Percentiles rank a stretch among this genome's conserved stretches.
Conservation (phyloP, 2,113 vertebrate species). For the Bos javanicus region DNA sequence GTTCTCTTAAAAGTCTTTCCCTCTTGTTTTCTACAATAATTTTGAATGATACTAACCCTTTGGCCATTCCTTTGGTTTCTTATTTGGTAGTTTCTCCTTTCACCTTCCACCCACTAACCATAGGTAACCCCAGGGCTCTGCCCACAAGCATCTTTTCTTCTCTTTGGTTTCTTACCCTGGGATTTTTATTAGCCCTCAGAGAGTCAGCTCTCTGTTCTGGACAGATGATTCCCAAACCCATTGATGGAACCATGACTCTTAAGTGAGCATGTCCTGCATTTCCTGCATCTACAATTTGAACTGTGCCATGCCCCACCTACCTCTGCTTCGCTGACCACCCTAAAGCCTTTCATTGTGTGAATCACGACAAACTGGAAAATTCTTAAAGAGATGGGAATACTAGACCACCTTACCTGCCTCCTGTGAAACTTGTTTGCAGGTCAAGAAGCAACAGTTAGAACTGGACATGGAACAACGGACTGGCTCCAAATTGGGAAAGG, state of each 20-base stretch:
- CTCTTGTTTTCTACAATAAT: not conserved
- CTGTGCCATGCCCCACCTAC: not conserved
- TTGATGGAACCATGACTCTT: not conserved
- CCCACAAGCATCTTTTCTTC: not conserved
- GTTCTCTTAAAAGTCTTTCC: not conserved
- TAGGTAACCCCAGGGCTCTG: not conserved
- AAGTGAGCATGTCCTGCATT: not conserved
- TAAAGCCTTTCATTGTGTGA: not conserved
- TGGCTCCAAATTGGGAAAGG: not conserved
- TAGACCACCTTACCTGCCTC: not conserved
- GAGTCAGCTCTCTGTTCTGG: not conserved
- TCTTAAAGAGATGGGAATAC: not conserved
- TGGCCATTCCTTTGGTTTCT: not conserved
- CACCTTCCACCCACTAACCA: not conserved
- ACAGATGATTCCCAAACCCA: not conserved
- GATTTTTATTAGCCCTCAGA: not conserved
- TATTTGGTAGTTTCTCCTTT: not conserved
- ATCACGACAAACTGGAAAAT: not conserved
- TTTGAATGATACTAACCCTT: not conserved
- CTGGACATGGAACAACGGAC: not conserved
- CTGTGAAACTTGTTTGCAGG: not conserved
- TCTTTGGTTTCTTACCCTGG: not conserved
- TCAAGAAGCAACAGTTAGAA: not conserved
- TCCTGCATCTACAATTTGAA: not conserved
- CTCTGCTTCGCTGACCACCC: not conserved